Percentiles rank a stretch among this genome's conserved stretches.
These are phyloP conservation scores for Diadophis punctatus DNA, from an alignment of 2,113 vertebrate genomes.

Conservation along the genomic window DNA sequence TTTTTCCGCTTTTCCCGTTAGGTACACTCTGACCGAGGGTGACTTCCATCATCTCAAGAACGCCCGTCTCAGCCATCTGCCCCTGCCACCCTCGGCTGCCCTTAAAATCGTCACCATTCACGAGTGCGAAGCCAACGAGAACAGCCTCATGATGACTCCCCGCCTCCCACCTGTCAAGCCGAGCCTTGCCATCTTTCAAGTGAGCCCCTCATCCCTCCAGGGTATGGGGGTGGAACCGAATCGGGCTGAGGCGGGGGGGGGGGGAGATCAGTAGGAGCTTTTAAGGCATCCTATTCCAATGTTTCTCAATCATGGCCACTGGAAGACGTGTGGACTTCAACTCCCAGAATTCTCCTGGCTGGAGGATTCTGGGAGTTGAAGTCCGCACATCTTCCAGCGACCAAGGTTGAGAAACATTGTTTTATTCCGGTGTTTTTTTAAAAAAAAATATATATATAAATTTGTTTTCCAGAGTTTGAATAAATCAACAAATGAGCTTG, in stretches of 20 bases:
- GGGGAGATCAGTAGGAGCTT: neutral
- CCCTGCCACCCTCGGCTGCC: conserved; percentile 75
- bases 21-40: conserved; percentile 95
- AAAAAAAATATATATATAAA: neutral
- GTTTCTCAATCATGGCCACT: no score
- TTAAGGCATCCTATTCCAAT: neutral
- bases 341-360: neutral
- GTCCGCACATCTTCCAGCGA: neutral
- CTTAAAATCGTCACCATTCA: conserved; percentile 96
- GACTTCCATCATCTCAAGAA: conserved; percentile 98
- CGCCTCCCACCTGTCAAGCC: conserved; percentile 73
- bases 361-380: neutral
- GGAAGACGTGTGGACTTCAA: no score
- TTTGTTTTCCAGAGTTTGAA: neutral
- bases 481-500: neutral
- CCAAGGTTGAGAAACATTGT: no score
- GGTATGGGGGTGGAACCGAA: neutral
- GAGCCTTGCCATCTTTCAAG: conserved; percentile 93
- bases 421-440: neutral
- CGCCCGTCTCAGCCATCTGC: conserved; percentile 89
- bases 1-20: conserved; percentile 38
- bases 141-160: conserved; percentile 77
- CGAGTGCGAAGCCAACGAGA: conserved; percentile 89
- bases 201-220: conserved; percentile 39
- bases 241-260: neutral